Conservation (phyloP, 2,888 invertebrate genomes). For the Ormyrus pomaceus region DNA sequence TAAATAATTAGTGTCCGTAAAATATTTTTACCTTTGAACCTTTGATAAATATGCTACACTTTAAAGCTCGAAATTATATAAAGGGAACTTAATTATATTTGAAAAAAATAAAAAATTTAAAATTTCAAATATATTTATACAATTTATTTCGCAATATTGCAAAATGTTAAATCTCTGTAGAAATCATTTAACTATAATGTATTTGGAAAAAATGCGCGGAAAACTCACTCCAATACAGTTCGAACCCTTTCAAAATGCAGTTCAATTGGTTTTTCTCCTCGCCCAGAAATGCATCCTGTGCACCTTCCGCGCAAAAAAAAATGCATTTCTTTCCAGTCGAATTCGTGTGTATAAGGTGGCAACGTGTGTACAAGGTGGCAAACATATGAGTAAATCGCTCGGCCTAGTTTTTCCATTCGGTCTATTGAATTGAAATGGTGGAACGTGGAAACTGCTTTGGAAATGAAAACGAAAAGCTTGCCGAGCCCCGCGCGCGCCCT, state of each 20-base stretch:
- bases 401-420: constrained; percentile 45
- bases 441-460: constrained; percentile 46
- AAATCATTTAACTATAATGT: no score
- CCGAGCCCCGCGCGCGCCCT: constrained; percentile 34
- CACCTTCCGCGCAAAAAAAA: not conserved
- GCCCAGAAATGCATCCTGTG: not conserved
- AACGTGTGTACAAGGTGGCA: not conserved
- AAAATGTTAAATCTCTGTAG: no score
- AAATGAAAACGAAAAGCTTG: constrained; percentile 58
- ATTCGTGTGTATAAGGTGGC: constrained; percentile 8
- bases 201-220: no score
- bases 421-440: constrained; percentile 53
- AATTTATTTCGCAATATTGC: no score
- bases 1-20: not conserved
- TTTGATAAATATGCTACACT: not conserved
- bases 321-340: constrained; percentile 12
- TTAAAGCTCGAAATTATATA: no score
- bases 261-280: constrained; percentile 15
- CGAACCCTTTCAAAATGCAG: not conserved
- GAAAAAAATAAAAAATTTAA: no score
- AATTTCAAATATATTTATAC: no score
- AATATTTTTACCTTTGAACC: not conserved
- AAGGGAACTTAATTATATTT: no score
- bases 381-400: constrained; percentile 40
- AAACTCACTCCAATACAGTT: not conserved